Base-by-base conservation (phyloP, 92 coral and sea anemone species). In the Anthopleura xanthogrammica region DNA sequence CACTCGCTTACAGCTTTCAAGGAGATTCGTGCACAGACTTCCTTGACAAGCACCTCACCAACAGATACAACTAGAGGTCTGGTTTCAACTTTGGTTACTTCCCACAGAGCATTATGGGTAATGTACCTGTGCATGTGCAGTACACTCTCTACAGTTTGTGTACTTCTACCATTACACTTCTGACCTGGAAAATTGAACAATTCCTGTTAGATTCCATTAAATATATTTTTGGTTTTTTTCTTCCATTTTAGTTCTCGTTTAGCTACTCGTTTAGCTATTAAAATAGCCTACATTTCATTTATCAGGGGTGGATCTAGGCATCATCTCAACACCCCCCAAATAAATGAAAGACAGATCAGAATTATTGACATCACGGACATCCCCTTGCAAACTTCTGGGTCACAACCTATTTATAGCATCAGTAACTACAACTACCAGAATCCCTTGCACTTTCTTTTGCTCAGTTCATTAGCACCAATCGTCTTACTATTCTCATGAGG, bases 11-110 rank as follows among this genome's bases (percentile, higher is more conserved):
- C 41, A 39, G 83, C 36, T 7, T 73, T 42, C 60, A 80, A 29
- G 50, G 24, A 42, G 5, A 91, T 88, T 72, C 89, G 84, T 29
- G 94, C 97, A 10, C 86, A 60, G 48, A 83, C 85, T 76, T 91
- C 92, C 19, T 83, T 89, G 46, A 91, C 89, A 66, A 88, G 90
- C 1, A 85, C 86, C 20, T 76, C 80, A 41, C 97, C 97, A 55
- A 91, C 87, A 52, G 88, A 42, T 74, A 78, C 42, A 12, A 41
- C 48, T 19, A 39, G 52, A 68, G 81, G 68, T n/a, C 54, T 77
- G 82, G 81, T 41, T 17, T 1, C 48, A 12, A 54, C 23, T 58
- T 65, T 50, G 4, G 46, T 80, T 48, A 71, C 16, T 16, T 78
- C 84, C 9, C 41, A 17, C 46, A 54, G 41, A 19, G 88, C 84